Evolutionary conservation across 2,797 vertebrate genomes (phyloP).

Genomic region (Ficedula albicollis): DNA sequence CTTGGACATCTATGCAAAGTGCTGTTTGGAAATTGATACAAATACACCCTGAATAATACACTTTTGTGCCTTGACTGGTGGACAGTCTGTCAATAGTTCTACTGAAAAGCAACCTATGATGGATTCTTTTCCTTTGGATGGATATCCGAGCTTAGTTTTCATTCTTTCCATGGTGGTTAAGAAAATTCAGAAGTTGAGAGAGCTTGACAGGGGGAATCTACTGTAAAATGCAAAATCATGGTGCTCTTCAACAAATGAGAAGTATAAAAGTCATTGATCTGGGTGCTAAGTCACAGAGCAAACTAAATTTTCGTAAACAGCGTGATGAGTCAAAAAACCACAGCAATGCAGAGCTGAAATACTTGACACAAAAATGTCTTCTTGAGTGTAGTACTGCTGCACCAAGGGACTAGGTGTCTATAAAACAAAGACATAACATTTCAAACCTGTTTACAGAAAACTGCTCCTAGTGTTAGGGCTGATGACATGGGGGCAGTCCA

Average conservation of each 20-base stretch:
- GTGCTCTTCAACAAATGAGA: neutral
- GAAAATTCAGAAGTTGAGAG: neutral
- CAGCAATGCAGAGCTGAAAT: neutral
- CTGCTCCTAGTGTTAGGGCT: neutral
- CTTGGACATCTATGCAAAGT: slow-evolving; percentile 26
- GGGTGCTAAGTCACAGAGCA: neutral
- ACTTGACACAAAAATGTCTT: neutral
- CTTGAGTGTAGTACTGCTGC: neutral
- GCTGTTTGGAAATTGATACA: slow-evolving; percentile 14
- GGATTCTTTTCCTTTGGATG: neutral
- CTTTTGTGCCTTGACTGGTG: neutral
- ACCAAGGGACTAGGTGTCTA: neutral
- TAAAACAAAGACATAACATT: neutral
- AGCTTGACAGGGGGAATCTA: neutral
- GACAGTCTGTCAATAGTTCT: neutral
- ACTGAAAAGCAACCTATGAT: neutral
- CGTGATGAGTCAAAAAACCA: neutral
- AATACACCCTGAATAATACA: neutral
- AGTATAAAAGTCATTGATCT: neutral
- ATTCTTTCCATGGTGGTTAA: neutral
- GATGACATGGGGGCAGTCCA: neutral
- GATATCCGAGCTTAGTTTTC: neutral
- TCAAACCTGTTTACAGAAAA: neutral
- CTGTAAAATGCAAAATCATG: neutral
- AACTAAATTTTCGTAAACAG: neutral